Evolutionary conservation across 2,888 invertebrate species (phyloP), one percentile per base, ranked within the genome.

Genomic region (Furcula furcula): DNA sequence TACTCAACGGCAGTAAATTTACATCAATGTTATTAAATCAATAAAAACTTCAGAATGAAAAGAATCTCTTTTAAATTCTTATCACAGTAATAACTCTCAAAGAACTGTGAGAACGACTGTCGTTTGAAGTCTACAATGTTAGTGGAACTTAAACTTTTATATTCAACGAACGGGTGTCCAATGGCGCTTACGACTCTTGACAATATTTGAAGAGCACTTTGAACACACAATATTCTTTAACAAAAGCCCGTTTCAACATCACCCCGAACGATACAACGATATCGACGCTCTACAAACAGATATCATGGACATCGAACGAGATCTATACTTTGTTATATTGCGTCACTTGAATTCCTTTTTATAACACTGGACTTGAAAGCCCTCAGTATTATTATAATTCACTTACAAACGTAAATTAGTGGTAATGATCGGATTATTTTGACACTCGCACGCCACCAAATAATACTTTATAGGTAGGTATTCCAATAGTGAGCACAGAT

Each of bases 191-290:
- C 59, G 54, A 37, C 44, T 57, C 47, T 36, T 36, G 58, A 58
- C 63, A 74, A 72, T 75, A 75, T 75, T 75, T 73, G 61, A 65
- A 65, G 56, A 60, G 40, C 54, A 56, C 50, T 42, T 48, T 63
- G 52, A 44, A 42, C 51, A 62, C 57, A 66, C 54, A 56, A n/a
- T 58, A 50, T 55, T 62, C 42, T 52, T 55, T 36, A 51, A 60
- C 59, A 60, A 57, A 58, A 55, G 60, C 54, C 55, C 58, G 52
- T 53, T 60, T 49, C 53, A 62, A 54, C 53, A 50, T 44, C 45
- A 44, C 44, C 50, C 52, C 34, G 41, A 25, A 9, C 23, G 49
- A 55, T 55, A 59, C 47, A 36, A 38, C 36, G 40, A 44, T 57
- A 50, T 27, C 36, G 36, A 38, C 32, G 40, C 41, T 52, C 35